Conservation (phyloP, 2,888 invertebrate species). For the Parasteatoda lunata region DNA sequence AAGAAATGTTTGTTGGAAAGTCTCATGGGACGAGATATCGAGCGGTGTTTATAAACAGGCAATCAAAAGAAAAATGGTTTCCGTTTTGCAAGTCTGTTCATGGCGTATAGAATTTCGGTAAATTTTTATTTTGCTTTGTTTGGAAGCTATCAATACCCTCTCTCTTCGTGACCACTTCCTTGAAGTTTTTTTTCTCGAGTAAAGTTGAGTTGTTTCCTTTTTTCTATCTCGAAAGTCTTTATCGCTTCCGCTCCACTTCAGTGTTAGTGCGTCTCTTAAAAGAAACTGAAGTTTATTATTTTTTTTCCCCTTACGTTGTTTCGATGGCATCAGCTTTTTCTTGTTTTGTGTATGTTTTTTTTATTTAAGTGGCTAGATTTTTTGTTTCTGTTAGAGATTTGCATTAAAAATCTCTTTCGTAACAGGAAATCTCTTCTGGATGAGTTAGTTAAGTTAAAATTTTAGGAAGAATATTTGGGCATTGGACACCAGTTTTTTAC, state of each 20-base stretch:
- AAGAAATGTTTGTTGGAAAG: neutral
- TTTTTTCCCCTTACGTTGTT: neutral
- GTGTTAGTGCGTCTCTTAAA: constrained; percentile 4
- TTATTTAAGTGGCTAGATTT: neutral
- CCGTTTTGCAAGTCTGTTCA: neutral
- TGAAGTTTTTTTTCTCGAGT: constrained; percentile 3
- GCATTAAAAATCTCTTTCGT: neutral
- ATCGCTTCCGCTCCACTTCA: constrained; percentile 23
- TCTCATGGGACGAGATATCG: neutral
- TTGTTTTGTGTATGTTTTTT: neutral
- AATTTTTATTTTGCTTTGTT: neutral
- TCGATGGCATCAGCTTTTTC: neutral
- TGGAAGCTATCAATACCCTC: constrained; percentile 5
- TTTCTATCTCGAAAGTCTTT: constrained; percentile 10
- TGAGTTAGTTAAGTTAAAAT: too few species aligned
- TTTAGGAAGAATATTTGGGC: too few species aligned
- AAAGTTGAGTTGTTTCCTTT: neutral
- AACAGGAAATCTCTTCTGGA: too few species aligned
- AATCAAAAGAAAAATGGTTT: neutral
- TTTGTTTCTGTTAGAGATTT: neutral
- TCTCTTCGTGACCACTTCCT: constrained; percentile 26
- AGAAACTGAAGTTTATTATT: neutral
- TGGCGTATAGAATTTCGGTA: neutral
- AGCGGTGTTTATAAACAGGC: neutral
- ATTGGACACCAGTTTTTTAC: too few species aligned